Base-by-base conservation (phyloP, 64 coral and sea anemone genomes). In the Pocillopora damicornis region DNA sequence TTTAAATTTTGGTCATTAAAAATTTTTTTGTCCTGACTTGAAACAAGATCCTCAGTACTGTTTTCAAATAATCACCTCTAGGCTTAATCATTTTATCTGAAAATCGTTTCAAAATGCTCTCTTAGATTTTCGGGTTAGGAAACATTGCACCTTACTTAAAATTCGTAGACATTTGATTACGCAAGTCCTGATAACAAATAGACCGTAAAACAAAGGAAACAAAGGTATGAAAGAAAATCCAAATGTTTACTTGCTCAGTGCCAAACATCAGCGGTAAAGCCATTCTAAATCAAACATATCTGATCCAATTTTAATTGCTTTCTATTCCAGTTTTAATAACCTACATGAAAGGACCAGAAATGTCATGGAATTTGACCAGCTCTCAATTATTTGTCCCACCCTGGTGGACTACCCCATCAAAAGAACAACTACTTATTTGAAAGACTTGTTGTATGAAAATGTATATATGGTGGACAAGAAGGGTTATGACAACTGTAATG, bases 391-490 rank as follows among this genome's bases (percentile, higher is more conserved):
- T 0, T 91, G 90, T 60, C 75, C 90, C 35, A 87, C 77, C 35
- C 22, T 64, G 59, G 60, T 20, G 14, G 10, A 79, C 11, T 79
- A 91, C n/a, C 37, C 74, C 1, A 60, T 86, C 17, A 78, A 79
- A 77, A 86, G 37, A 58, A 35, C 76, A 13, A 63, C 16, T 34
- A 3, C n/a, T 34, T 58, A 75, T 16, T 76, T 69, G 16, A 91
- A 86, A 74, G 90, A 91, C 15, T 35, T 13, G 11, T 75, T 86
- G 17, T 86, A 79, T 73, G 81, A 83, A 67, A 91, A 87, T 78
- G 37, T 91, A 36, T 91, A 64, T 84, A 67, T 67, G 63, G 90
- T 91, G n/a, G 90, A 91, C n/a, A 79, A 91, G 59, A 42, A 76
- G 63, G 90, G 90, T 1, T 91, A 60, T 78, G 65, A 91, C 20